Base-by-base conservation (phyloP, 2,888 invertebrate genomes). In the Platerodrilus igneus region DNA sequence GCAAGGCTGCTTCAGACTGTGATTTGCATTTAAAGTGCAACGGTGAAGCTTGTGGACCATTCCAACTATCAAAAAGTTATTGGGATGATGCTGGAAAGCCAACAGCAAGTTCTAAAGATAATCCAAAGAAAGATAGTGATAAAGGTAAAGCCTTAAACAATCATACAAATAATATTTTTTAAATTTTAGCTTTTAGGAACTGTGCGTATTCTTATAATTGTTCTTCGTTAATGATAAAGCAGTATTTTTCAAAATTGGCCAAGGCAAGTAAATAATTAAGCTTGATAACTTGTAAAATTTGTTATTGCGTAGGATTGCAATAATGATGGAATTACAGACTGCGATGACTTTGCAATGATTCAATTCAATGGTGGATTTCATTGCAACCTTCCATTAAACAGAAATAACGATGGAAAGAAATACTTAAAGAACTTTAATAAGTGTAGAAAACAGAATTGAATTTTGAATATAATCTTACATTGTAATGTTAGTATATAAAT, bases 261-360 rank as follows among this genome's bases (percentile, higher is more conserved):
- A 70, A 68, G 67, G 77, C 74, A 65, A 65, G 58, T 48, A 34
- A 6, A 20, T 11, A 11, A 18, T 26, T 38, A 31, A 31, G 4
- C 8, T 26, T 9, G 10, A 25, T 34, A 15, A 16, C 17, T 5
- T 30, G 13, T 15, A 3, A 13, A 3, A 18, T 36, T 11, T 19
- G 31, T 26, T 37, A 19, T 35, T 18, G 9, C 8, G 7, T 68
- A 78, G 77, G 81, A 82, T 58, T 81, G 81, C 59, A 79, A 81
- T 56, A 63, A 61, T 1, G 77, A 81, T 56, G 78, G 78, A 1
- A 71, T 76, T 1, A 78, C 80, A 0, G 69, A 80, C 60, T 81
- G 81, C 51, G 72, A 71, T 52, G 82, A 82, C 63, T 80, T 72
- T 63, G 76, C 78, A 62, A 73, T 77, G 72, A 75, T 79, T 41